These are phyloP conservation scores for Sebastes nivosus DNA, from an alignment of 2,797 vertebrate genomes.

Conservation along the genomic window DNA sequence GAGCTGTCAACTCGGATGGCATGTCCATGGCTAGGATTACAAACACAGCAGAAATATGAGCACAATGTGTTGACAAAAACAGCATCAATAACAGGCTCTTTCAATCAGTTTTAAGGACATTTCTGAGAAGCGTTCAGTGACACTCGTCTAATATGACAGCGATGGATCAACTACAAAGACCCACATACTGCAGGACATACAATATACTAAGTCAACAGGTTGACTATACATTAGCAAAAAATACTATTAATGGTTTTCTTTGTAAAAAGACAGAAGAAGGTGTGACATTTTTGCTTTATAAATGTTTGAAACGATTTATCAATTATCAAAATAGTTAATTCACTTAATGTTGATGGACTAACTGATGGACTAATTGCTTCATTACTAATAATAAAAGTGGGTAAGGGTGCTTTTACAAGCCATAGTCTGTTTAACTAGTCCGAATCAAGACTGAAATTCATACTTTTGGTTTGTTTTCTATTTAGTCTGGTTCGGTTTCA, in stretches of 20 bases:
- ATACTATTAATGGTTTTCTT: neutral
- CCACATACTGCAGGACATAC: neutral
- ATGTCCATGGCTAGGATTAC: constrained; percentile 90
- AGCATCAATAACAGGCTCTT: neutral
- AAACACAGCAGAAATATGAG: neutral
- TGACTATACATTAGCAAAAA: neutral
- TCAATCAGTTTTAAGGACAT: neutral
- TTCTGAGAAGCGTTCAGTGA: neutral
- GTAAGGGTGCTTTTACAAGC: too few relatives aligned
- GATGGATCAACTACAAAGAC: neutral
- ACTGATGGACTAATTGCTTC: too few relatives aligned
- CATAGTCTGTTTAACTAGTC: too few relatives aligned
- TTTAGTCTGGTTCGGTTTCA: too few relatives aligned
- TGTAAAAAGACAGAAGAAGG: neutral
- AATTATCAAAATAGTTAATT: too few relatives aligned
- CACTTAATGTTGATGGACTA: too few relatives aligned
- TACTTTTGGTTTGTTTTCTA: too few relatives aligned
- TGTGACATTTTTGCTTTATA: too few relatives aligned
- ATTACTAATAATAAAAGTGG: too few relatives aligned
- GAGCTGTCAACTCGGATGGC: constrained; percentile 87
- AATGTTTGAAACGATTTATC: too few relatives aligned
- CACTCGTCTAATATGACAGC: neutral
- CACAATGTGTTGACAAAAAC: neutral
- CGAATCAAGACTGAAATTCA: too few relatives aligned
- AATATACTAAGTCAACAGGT: neutral